phyloP scores from a whole-genome alignment of 2,797 vertebrate genomes.

The Trachops cirrhosus region DNA sequence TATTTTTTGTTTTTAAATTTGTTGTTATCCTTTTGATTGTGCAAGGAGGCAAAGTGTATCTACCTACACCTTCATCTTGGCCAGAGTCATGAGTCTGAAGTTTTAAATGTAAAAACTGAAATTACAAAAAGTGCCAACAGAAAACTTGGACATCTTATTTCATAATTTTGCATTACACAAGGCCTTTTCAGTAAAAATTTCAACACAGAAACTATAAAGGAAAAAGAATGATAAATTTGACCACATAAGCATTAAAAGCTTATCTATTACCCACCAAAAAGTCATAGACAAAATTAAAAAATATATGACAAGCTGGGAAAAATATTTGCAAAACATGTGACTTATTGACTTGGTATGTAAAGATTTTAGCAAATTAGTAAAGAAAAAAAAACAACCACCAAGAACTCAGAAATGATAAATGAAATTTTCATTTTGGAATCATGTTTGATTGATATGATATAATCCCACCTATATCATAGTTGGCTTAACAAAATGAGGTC shows the following conservation, averaged over 20 bases:
- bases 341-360: neutral
- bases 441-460: neutral
- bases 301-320: neutral
- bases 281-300: neutral
- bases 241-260: neutral
- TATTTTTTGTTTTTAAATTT: too few relatives aligned
- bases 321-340: neutral
- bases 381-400: neutral
- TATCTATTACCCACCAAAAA: neutral
- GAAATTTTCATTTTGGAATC: conserved; percentile 4
- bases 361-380: neutral
- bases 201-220: neutral
- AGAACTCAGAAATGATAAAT: neutral
- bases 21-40: too few relatives aligned
- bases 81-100: neutral
- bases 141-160: neutral
- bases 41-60: too few relatives aligned
- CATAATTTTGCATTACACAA: neutral
- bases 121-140: neutral
- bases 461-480: neutral
- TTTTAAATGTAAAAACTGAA: conserved; percentile 43
- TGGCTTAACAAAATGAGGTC: neutral
- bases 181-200: conserved; percentile 14
- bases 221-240: neutral
- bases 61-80: too few relatives aligned